phyloP scores from a whole-genome alignment of 2,888 invertebrate species.

The Eupelmus urozonus region DNA sequence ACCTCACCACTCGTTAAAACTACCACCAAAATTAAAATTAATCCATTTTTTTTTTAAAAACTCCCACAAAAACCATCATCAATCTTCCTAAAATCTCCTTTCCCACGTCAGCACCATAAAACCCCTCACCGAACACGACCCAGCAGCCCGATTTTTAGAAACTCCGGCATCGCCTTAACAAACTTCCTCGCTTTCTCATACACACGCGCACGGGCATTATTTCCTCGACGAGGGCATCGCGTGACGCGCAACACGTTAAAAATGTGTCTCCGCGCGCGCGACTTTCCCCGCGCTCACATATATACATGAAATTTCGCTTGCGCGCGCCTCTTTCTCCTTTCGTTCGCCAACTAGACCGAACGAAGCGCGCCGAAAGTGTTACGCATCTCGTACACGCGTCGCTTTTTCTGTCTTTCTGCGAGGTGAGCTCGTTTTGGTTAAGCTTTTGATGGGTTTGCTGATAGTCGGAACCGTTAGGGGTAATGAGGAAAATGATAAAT shows the following conservation, averaged over 20 bases:
- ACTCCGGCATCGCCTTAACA: too few relatives aligned
- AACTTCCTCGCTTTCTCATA: constrained; percentile 34
- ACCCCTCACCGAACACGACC: too few relatives aligned
- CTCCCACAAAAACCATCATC: too few relatives aligned
- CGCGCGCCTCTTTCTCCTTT: constrained; percentile 23
- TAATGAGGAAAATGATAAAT: neutral
- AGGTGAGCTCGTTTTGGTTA: too few relatives aligned
- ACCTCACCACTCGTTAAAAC: too few relatives aligned
- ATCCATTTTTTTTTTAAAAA: too few relatives aligned
- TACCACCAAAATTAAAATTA: too few relatives aligned
- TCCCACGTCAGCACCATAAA: too few relatives aligned
- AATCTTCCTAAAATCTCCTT: too few relatives aligned
- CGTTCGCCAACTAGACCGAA: constrained; percentile 51
- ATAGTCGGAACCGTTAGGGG: constrained; percentile 11
- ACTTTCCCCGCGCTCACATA: constrained; percentile 45
- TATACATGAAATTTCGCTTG: constrained; percentile 31
- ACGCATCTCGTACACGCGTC: constrained; percentile 21
- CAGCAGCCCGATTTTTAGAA: too few relatives aligned
- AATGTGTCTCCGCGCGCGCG: constrained; percentile 26
- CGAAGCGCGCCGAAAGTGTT: constrained; percentile 45
- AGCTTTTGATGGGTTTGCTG: too few relatives aligned
- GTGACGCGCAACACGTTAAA: constrained; percentile 43
- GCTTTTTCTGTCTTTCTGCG: too few relatives aligned
- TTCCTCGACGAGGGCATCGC: constrained; percentile 26
- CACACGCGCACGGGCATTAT: constrained; percentile 4